Percentiles rank a stretch among this genome's conserved stretches.
Evolutionary conservation across 2,888 invertebrate species (phyloP).

Genomic region (Drosophila nigricruria): DNA sequence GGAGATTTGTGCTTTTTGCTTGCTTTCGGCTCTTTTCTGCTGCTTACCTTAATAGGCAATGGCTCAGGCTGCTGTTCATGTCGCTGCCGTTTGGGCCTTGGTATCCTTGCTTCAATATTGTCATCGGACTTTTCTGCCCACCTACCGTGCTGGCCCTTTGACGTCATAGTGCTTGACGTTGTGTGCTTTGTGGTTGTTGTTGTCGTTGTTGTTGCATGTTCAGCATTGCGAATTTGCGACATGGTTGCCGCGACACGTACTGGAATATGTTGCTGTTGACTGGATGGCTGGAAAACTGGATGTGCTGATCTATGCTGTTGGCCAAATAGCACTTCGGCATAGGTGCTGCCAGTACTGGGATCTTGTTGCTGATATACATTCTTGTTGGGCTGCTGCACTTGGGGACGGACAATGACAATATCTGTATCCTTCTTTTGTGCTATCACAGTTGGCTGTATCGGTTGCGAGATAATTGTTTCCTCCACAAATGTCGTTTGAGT

Average conservation of each 20-base stretch:
- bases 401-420: constrained; percentile 49
- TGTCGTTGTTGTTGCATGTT: constrained; percentile 80
- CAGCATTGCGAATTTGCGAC: constrained; percentile 55
- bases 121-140: constrained; percentile 74
- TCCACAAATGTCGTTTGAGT: constrained; percentile 50
- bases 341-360: constrained; percentile 75
- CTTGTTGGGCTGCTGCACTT: constrained; percentile 46
- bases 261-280: constrained; percentile 73
- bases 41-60: constrained; percentile 63
- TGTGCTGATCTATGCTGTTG: constrained; percentile 67
- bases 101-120: constrained; percentile 52
- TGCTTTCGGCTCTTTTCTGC: constrained; percentile 58
- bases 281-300: constrained; percentile 87
- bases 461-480: constrained; percentile 45
- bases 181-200: constrained; percentile 51
- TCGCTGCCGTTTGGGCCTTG: constrained; percentile 61
- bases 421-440: constrained; percentile 37
- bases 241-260: constrained; percentile 67
- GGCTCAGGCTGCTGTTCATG: constrained; percentile 69
- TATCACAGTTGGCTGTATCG: constrained; percentile 61
- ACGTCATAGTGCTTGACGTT: constrained; percentile 63
- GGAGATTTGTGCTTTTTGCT: constrained; percentile 58
- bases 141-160: constrained; percentile 44
- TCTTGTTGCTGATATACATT: constrained; percentile 46
- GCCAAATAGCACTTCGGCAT: constrained; percentile 84